Conservation (phyloP, 2,888 invertebrate genomes). For the Bombyx huttoni region DNA sequence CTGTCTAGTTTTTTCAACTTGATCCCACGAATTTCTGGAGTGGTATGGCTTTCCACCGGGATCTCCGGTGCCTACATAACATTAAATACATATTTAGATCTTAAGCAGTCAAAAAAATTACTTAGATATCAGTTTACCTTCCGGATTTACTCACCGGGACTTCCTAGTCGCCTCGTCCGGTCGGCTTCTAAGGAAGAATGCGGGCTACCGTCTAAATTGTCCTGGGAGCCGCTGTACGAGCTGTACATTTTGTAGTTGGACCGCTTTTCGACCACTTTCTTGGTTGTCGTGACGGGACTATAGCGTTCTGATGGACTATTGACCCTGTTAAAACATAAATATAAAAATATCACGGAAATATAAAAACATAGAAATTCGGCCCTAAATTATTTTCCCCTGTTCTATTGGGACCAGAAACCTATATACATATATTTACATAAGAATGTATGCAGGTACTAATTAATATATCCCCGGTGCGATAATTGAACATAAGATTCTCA, state of each 20-base stretch:
- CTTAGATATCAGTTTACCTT: too few relatives aligned
- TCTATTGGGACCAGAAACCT: too few relatives aligned
- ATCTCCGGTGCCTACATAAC: constrained; percentile 36
- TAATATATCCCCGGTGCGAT: too few relatives aligned
- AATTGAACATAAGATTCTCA: too few relatives aligned
- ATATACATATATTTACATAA: too few relatives aligned
- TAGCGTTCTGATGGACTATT: constrained; percentile 56
- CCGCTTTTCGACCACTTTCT: constrained; percentile 55
- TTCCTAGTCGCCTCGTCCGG: constrained; percentile 47
- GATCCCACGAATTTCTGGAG: constrained; percentile 84
- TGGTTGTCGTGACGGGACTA: constrained; percentile 58
- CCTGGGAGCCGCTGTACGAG: constrained; percentile 57
- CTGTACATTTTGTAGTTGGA: constrained; percentile 64
- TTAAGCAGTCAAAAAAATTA: too few relatives aligned
- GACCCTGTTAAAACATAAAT: constrained; percentile 26
- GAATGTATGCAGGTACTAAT: too few relatives aligned
- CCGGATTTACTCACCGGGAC: constrained; percentile 38
- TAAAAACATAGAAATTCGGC: too few relatives aligned
- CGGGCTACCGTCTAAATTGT: constrained; percentile 57
- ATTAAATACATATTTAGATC: too few relatives aligned
- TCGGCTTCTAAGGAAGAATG: constrained; percentile 54
- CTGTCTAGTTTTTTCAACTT: constrained; percentile 84
- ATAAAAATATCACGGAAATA: too few relatives aligned
- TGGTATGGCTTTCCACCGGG: constrained; percentile 50
- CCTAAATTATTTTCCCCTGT: too few relatives aligned